These are phyloP conservation scores for Macrotis lagotis DNA, from an alignment of 2,113 vertebrate species.

Conservation along the genomic window DNA sequence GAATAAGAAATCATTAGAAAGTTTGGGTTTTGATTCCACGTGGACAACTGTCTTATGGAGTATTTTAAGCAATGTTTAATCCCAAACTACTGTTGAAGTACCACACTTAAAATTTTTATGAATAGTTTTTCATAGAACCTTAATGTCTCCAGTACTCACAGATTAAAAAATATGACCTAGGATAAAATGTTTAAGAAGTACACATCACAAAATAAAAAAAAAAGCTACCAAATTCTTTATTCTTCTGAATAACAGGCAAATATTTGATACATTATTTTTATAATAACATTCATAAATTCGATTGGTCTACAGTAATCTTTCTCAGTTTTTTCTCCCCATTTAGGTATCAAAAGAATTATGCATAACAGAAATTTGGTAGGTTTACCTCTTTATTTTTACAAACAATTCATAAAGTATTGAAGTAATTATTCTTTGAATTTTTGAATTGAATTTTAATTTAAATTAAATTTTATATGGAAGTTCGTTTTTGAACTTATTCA, in stretches of 20 bases:
- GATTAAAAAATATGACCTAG: neutral
- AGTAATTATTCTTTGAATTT: no score
- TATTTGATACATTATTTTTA: no score
- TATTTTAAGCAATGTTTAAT: neutral
- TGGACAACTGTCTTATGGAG: neutral
- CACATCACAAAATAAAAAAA: neutral
- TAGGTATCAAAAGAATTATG: no score
- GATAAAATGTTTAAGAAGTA: conserved; percentile 14
- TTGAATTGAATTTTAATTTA: no score
- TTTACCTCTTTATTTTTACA: no score
- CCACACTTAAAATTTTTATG: neutral
- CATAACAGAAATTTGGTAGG: no score
- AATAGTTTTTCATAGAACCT: neutral
- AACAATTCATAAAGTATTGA: no score
- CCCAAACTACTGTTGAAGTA: neutral
- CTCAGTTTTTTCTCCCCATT: no score
- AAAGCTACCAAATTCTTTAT: neutral
- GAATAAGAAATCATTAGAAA: neutral
- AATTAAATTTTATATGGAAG: no score
- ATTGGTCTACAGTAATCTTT: no score
- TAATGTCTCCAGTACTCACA: neutral
- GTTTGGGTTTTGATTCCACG: neutral
- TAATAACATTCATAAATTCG: no score
- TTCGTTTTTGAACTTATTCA: no score
- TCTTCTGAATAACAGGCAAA: neutral